Base-by-base conservation (phyloP, 2,888 invertebrate species). In the Anarsia innoxiella region DNA sequence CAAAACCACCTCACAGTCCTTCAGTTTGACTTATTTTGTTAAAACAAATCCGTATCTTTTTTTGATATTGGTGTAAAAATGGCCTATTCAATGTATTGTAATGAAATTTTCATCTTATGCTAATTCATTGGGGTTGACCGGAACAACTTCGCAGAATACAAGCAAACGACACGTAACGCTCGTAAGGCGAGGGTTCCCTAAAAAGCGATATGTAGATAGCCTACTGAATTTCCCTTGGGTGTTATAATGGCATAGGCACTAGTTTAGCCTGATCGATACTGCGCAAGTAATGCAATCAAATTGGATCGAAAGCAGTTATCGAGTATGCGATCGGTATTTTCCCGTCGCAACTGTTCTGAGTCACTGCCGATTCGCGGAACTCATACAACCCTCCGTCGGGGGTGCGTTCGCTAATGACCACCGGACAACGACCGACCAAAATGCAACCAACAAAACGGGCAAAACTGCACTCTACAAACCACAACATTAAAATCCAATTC, bases 401-500 rank as follows among this genome's bases (percentile, higher is more conserved):
- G 79, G 77, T 67, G 74, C 67, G 67, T 66, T 67, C 67, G 65
- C 75, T 83, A 83, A 83, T 82, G 78, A 79, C 75, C 59, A 58
- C 58, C 68, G 71, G 76, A 73, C 79, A 66, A 61, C 66, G 68
- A 58, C 63, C 66, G 66, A 59, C 65, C 65, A 46, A 69, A 71
- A 63, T 71, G 71, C 73, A 71, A 57, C 55, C 54, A 45, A 45
- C 46, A 53, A 46, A 53, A 42, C 68, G 65, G 51, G 68, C 80
- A 46, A 83, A 75, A 70, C 62, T 73, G 70, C 56, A 79, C 83
- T 66, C 68, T 84, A 67, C 41, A 65, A 63, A 71, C 77, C 66
- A 64, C 71, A 66, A 66, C 67, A 63, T 60, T 77, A 65, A 71
- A 77, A 59, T 67, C 61, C 58, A 79, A 72, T 71, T 75, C 67